These are phyloP conservation scores for Morelia viridis DNA, from an alignment of 2,797 vertebrate genomes.

Conservation along the genomic window DNA sequence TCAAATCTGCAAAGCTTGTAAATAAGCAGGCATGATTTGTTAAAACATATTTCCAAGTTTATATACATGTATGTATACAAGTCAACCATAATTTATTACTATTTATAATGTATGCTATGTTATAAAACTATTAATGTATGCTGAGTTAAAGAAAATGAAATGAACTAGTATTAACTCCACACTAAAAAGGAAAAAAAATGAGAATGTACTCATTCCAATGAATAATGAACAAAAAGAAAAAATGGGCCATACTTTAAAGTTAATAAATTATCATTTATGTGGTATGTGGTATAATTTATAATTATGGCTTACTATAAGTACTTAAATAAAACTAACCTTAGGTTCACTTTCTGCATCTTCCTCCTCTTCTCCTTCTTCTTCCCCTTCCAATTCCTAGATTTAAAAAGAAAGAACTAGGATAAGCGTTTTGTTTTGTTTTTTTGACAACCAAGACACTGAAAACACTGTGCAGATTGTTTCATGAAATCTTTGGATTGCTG, in stretches of 20 bases:
- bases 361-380: constrained; percentile 87
- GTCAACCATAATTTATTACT: neutral
- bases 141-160: neutral
- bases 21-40: neutral
- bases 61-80: neutral
- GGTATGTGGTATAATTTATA: neutral
- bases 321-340: constrained; percentile 77
- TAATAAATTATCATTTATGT: neutral
- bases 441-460: neutral
- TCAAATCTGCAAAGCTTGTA: neutral
- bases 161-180: neutral
- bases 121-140: neutral
- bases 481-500: neutral
- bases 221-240: neutral
- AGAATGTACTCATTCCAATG: neutral
- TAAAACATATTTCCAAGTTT: neutral
- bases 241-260: neutral
- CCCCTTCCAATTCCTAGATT: constrained; percentile 87
- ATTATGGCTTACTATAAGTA: neutral
- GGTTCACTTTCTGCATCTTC: constrained; percentile 86
- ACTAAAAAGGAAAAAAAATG: neutral
- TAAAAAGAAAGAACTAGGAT: constrained; percentile 56
- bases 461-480: neutral
- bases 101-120: neutral
- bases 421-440: constrained; percentile 60